Conservation (phyloP, 92 coral and sea anemone species). For the Scolanthus callimorphus region DNA sequence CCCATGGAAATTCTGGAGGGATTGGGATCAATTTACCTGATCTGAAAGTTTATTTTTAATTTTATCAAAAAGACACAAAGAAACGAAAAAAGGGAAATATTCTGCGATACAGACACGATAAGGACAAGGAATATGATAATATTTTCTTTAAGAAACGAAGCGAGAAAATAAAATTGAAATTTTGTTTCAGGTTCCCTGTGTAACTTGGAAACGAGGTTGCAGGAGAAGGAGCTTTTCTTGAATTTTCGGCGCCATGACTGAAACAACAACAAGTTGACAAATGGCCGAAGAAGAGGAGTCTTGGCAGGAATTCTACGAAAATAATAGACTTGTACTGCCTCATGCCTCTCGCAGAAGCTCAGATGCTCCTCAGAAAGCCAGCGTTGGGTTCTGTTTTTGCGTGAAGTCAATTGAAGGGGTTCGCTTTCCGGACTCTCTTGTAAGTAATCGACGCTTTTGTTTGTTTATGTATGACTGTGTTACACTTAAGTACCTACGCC, state of each 20-base stretch:
- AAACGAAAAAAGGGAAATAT: too few species aligned
- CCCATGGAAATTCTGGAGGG: too few species aligned
- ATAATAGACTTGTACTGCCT: conserved; percentile 80
- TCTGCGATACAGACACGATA: too few species aligned
- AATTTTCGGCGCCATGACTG: conserved; percentile 68
- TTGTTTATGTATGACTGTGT: too few species aligned
- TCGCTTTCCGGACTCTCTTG: conserved; percentile 63
- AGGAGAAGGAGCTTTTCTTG: conserved; percentile 4
- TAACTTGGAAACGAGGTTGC: conserved; percentile 5
- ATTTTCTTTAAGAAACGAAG: neutral
- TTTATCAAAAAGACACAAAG: too few species aligned
- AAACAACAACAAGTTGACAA: conserved; percentile 9
- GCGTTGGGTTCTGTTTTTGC: conserved; percentile 64
- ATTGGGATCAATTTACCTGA: too few species aligned
- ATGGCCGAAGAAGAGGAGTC: conserved; percentile 93
- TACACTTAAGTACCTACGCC: too few species aligned
- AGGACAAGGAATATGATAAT: too few species aligned
- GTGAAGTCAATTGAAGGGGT: conserved; percentile 80
- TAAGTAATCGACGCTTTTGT: conserved; percentile 30
- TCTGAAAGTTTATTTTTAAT: too few species aligned
- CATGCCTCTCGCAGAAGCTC: conserved; percentile 66
- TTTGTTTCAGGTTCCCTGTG: conserved; percentile 13
- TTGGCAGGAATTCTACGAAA: conserved; percentile 94
- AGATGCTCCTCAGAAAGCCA: conserved; percentile 54
- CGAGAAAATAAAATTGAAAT: neutral